phyloP scores from a whole-genome alignment of 2,797 vertebrate genomes.

The Pogonophryne albipinna region DNA sequence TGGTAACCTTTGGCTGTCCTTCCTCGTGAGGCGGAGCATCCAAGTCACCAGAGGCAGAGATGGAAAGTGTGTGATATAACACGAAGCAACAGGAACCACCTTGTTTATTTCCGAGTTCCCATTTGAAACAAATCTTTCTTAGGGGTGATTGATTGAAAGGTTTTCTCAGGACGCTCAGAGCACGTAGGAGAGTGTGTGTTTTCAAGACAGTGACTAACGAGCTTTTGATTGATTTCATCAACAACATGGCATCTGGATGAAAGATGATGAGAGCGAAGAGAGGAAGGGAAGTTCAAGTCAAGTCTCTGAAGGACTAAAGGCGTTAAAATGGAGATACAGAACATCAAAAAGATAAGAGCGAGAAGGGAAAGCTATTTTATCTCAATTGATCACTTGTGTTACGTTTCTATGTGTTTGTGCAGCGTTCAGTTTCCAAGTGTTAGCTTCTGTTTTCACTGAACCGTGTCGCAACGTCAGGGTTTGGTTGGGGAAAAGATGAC shows the following conservation, averaged over 20 bases:
- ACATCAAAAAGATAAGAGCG: neutral
- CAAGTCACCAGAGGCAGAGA: constrained; percentile 65
- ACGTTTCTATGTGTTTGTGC: constrained; percentile 40
- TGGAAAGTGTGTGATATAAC: constrained; percentile 71
- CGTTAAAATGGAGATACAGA: neutral
- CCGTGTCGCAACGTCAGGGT: constrained; percentile 42
- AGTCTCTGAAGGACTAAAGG: too few species aligned
- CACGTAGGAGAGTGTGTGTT: constrained; percentile 12
- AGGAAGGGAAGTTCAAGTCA: neutral
- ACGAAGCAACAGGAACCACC: constrained; percentile 57
- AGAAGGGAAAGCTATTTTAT: neutral
- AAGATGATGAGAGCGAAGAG: constrained; percentile 52
- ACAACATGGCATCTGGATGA: constrained; percentile 69
- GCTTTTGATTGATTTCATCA: constrained; percentile 68
- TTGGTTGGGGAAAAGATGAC: constrained; percentile 33
- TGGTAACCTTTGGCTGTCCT: constrained; percentile 78
- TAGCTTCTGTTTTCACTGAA: constrained; percentile 44
- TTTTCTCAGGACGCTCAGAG: constrained; percentile 53
- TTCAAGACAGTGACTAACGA: constrained; percentile 59
- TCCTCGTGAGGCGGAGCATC: constrained; percentile 46
- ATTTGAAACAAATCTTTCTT: constrained; percentile 24
- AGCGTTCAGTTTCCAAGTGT: constrained; percentile 33
- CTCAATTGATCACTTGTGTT: constrained; percentile 32
- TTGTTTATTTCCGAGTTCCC: constrained; percentile 63
- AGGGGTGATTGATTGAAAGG: constrained; percentile 45